Conservation (phyloP, 2,113 vertebrate species). For the Suncus etruscus region DNA sequence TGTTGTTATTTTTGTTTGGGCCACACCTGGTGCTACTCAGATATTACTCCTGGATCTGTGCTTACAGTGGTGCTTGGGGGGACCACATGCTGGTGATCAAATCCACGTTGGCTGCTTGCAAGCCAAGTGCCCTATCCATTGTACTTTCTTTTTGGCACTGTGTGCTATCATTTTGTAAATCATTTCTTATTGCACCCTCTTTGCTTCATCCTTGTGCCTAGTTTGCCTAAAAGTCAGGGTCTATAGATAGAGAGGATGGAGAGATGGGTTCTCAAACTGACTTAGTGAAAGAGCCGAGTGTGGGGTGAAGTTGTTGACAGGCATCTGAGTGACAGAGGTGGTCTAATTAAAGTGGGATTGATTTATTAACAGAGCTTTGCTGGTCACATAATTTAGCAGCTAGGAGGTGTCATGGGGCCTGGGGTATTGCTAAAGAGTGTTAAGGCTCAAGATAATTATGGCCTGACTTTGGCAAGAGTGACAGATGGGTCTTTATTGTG, state of each 20-base stretch:
- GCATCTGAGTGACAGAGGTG: constrained; percentile 23
- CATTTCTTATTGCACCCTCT: neutral
- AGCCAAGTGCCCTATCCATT: too few species aligned
- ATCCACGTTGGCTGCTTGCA: too few species aligned
- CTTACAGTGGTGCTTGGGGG: too few species aligned
- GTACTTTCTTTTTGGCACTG: too few species aligned
- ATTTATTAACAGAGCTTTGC: constrained; percentile 76
- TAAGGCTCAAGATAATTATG: constrained; percentile 72
- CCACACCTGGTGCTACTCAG: too few species aligned
- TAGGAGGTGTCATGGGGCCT: constrained; percentile 64
- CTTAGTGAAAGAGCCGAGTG: neutral
- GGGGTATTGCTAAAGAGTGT: constrained; percentile 69
- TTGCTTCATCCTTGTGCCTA: neutral
- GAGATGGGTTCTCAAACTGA: neutral
- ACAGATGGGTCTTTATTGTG: constrained; percentile 69
- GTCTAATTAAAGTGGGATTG: constrained; percentile 72
- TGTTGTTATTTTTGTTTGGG: too few species aligned
- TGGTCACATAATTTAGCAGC: constrained; percentile 70
- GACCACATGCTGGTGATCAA: too few species aligned
- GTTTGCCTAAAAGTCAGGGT: neutral
- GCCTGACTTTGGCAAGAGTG: constrained; percentile 65
- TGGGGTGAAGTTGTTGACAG: constrained; percentile 8
- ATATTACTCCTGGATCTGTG: too few species aligned
- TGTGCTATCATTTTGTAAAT: too few species aligned
- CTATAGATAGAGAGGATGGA: neutral